A percentile compares a stretch with the other conserved stretches of the same genome.
phyloP scores from a whole-genome alignment of 2,888 invertebrate genomes.

The Hypercompe scribonia region DNA sequence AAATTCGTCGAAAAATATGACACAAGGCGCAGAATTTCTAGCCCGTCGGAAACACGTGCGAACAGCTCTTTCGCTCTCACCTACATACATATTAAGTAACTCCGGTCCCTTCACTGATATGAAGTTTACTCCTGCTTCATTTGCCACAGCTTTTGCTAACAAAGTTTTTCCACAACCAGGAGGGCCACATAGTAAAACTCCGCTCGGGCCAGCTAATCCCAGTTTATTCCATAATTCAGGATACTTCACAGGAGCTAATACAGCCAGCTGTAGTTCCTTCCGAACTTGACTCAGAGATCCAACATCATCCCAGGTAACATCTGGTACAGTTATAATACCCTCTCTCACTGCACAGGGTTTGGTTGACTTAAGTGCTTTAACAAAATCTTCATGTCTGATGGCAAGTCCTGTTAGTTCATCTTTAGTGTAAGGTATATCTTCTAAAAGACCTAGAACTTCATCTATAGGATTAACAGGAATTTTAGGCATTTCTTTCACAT shows the following conservation, averaged over 20 bases:
- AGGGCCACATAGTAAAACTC: constrained; percentile 97
- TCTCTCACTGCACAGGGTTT: constrained; percentile 98
- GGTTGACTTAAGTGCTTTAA: constrained; percentile 91
- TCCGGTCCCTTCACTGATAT: constrained; percentile 99
- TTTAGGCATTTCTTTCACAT: constrained; percentile 46
- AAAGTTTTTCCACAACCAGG: constrained; percentile 99
- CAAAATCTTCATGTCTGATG: constrained; percentile 92
- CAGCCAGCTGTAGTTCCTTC: constrained; percentile 95
- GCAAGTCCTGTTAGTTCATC: constrained; percentile 89
- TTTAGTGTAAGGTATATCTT: constrained; percentile 88
- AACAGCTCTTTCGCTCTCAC: constrained; percentile 98
- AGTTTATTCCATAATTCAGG: constrained; percentile 92
- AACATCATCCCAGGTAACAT: constrained; percentile 98
- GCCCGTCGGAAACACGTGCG: constrained; percentile 98
- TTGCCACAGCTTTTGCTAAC: constrained; percentile 98
- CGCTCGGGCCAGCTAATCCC: constrained; percentile 93
- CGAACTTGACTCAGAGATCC: constrained; percentile 96
- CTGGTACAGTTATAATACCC: constrained; percentile 98
- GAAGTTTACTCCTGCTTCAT: constrained; percentile 99
- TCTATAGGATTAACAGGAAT: constrained; percentile 64
- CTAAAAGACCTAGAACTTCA: constrained; percentile 89
- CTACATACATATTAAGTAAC: constrained; percentile 99
- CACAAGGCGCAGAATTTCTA: constrained; percentile 97
- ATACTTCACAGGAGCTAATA: constrained; percentile 96
- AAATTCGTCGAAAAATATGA: constrained; percentile 99